These are phyloP conservation scores for Macaria liturata DNA, from an alignment of 2,888 invertebrate species.

Conservation along the genomic window DNA sequence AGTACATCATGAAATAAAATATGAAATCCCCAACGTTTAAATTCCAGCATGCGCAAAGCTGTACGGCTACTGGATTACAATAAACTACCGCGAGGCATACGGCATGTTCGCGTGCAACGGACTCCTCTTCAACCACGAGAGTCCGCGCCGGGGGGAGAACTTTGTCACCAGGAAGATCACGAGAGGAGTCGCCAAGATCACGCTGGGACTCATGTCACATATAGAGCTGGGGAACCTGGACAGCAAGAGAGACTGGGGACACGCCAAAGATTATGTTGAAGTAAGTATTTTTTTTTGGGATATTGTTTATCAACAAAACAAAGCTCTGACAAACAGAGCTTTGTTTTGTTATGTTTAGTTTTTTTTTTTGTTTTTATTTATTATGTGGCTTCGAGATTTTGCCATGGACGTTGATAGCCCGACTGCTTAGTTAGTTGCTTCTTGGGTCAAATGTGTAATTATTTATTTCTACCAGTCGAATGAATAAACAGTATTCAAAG, in stretches of 20 bases:
- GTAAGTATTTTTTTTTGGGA: slow-evolving; percentile 65
- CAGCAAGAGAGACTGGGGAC: slow-evolving; percentile 99
- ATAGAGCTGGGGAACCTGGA: slow-evolving; percentile 97
- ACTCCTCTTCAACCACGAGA: slow-evolving; percentile 98
- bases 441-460: too few relatives aligned
- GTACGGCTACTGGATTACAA: slow-evolving; percentile 97
- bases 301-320: too few relatives aligned
- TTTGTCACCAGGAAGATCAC: slow-evolving; percentile 99
- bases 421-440: too few relatives aligned
- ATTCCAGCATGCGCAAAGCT: slow-evolving; percentile 94
- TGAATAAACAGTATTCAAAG: too few relatives aligned
- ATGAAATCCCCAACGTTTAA: not conserved
- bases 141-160: slow-evolving; percentile 97
- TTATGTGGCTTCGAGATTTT: too few relatives aligned
- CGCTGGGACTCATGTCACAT: slow-evolving; percentile 91
- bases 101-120: slow-evolving; percentile 98
- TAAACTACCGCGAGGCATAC: slow-evolving; percentile 98
- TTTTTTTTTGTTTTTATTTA: too few relatives aligned
- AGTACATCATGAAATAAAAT: too few relatives aligned
- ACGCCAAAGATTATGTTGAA: slow-evolving; percentile 97
- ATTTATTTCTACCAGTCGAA: too few relatives aligned
- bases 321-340: too few relatives aligned
- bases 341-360: too few relatives aligned
- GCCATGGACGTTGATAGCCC: too few relatives aligned
- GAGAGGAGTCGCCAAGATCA: slow-evolving; percentile 98